phyloP scores from a whole-genome alignment of 2,888 invertebrate species.

The Spodoptera exigua region DNA sequence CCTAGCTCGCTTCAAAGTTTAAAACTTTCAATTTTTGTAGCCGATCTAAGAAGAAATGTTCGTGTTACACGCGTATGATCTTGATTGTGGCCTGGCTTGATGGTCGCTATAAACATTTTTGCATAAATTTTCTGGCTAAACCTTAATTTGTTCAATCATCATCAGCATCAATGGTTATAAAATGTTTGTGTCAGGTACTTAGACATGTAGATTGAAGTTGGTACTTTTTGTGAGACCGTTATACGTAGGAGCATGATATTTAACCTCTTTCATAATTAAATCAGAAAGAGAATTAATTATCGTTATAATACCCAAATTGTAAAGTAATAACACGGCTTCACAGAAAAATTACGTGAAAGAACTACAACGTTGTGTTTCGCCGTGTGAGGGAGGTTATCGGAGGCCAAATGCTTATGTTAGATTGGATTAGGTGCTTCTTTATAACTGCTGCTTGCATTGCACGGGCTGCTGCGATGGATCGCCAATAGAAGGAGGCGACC shows the following conservation, averaged over 20 bases:
- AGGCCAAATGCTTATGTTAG: no score
- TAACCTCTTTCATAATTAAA: no score
- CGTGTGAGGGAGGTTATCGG: no score
- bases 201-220: slow-evolving; percentile 6
- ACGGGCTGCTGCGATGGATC: no score
- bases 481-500: no score
- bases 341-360: no score
- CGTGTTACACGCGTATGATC: slow-evolving; percentile 32
- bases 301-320: no score
- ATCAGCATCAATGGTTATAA: slow-evolving; percentile 29
- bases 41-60: slow-evolving; percentile 8
- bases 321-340: no score
- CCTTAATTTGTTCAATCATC: slow-evolving; percentile 34
- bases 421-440: no score
- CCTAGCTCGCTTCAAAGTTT: slow-evolving; percentile 53
- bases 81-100: slow-evolving; percentile 24
- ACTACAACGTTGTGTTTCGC: no score
- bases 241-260: slow-evolving; percentile 1
- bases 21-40: slow-evolving; percentile 59
- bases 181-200: slow-evolving; percentile 21
- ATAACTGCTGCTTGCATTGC: no score
- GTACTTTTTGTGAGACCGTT: slow-evolving; percentile 19
- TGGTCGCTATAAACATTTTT: slow-evolving; percentile 25
- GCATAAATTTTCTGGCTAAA: slow-evolving; percentile 31
- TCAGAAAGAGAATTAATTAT: no score